Percentiles rank a stretch among this genome's conserved stretches.
phyloP scores from a whole-genome alignment of 2,888 invertebrate species.

The Sarcophaga rosellei region DNA sequence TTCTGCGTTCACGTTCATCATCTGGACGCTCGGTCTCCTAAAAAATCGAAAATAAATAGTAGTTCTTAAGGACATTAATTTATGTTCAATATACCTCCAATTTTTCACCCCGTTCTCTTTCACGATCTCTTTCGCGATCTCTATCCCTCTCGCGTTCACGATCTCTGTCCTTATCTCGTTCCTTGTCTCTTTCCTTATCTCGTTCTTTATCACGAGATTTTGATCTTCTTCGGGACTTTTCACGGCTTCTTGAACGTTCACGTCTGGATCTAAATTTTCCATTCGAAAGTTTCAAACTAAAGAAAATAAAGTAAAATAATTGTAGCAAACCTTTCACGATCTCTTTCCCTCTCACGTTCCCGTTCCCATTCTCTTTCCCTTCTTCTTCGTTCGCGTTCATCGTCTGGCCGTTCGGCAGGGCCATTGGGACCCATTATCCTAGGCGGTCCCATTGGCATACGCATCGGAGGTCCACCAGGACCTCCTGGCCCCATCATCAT shows the following conservation, averaged over 20 bases:
- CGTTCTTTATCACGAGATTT: constrained; percentile 82
- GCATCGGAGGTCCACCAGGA: constrained; percentile 71
- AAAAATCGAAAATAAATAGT: background rate
- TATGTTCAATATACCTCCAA: constrained; percentile 55
- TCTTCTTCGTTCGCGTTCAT: constrained; percentile 80
- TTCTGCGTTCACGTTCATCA: constrained; percentile 75
- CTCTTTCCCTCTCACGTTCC: constrained; percentile 77
- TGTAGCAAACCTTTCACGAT: constrained; percentile 79
- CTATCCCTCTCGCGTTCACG: constrained; percentile 65
- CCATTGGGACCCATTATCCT: constrained; percentile 70
- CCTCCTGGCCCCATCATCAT: constrained; percentile 73
- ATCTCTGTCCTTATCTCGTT: constrained; percentile 81
- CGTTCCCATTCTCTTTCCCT: constrained; percentile 79
- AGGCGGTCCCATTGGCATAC: constrained; percentile 76
- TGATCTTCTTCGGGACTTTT: constrained; percentile 84
- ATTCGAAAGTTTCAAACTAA: background rate
- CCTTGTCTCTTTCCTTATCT: constrained; percentile 78
- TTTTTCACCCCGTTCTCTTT: constrained; percentile 75
- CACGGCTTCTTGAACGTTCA: constrained; percentile 76
- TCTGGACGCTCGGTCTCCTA: constrained; percentile 73
- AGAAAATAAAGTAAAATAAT: constrained; percentile 2
- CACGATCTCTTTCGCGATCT: constrained; percentile 82
- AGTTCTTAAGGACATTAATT: background rate
- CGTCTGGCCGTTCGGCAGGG: constrained; percentile 63
- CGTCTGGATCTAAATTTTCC: constrained; percentile 62